Conservation (phyloP, 92 coral and sea anemone genomes). For the Siderastrea siderea region DNA sequence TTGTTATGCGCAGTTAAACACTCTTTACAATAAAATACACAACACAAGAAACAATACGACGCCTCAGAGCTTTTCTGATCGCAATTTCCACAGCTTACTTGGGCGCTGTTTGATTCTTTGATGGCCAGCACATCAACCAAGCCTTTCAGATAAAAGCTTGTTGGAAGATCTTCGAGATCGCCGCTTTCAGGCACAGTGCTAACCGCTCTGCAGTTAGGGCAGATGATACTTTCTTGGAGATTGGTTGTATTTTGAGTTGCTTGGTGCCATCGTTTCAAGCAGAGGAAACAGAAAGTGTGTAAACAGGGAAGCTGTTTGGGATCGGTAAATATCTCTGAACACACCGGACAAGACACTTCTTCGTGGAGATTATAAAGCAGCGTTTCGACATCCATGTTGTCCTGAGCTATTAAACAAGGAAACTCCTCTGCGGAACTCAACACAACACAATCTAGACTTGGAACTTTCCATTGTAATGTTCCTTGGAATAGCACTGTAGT, state of each 20-base stretch:
- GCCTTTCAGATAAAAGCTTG: constrained; percentile 63
- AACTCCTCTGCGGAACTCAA: no score
- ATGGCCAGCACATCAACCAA: constrained; percentile 54
- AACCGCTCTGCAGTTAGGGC: not conserved
- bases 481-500: no score
- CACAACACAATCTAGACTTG: no score
- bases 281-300: not conserved
- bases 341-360: constrained; percentile 3
- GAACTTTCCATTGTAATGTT: no score
- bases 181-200: constrained; percentile 52
- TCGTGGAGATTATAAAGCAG: not conserved
- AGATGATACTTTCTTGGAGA: not conserved
- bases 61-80: constrained; percentile 3
- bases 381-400: not conserved
- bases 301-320: not conserved
- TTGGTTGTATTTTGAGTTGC: not conserved
- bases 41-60: constrained; percentile 4
- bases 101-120: not conserved
- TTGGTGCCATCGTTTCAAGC: not conserved
- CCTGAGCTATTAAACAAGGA: no score
- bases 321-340: constrained; percentile 2
- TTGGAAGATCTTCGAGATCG: constrained; percentile 45
- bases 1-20: not conserved
- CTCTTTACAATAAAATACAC: not conserved
- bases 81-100: constrained; percentile 5